Percentiles rank a stretch among this genome's conserved stretches.
These are phyloP conservation scores for Drosophila repletoides DNA, from an alignment of 1,140 invertebrate genomes.

Conservation along the genomic window DNA sequence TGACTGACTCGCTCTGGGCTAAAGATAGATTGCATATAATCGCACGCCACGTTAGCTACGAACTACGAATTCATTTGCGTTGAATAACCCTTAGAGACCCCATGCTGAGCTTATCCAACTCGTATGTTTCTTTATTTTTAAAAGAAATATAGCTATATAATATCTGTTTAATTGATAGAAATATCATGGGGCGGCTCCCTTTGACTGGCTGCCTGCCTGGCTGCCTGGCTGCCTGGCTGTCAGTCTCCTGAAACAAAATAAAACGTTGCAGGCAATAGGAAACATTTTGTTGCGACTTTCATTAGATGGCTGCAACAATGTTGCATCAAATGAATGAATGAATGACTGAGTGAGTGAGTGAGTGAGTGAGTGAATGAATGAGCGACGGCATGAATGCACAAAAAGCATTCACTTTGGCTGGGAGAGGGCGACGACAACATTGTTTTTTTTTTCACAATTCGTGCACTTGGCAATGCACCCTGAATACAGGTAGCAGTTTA, in stretches of 20 bases:
- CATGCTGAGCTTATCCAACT: slow-evolving; percentile 7
- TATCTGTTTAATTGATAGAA: slow-evolving; percentile 72
- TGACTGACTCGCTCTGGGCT: slow-evolving; percentile 42
- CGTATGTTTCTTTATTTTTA: background rate
- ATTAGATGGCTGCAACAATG: slow-evolving; percentile 70
- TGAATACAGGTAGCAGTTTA: background rate
- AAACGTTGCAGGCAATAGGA: slow-evolving; percentile 39
- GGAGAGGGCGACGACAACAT: slow-evolving; percentile 10
- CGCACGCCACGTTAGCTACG: background rate
- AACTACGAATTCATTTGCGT: slow-evolving; percentile 55
- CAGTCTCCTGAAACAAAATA: slow-evolving; percentile 9
- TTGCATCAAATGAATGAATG: slow-evolving; percentile 69
- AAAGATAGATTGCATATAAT: slow-evolving; percentile 42
- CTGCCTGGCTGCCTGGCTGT: slow-evolving; percentile 10
- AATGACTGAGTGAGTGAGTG: slow-evolving; percentile 40
- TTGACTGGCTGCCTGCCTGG: background rate
- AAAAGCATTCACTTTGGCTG: slow-evolving; percentile 5
- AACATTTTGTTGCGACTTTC: slow-evolving; percentile 66
- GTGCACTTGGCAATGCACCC: slow-evolving; percentile 23
- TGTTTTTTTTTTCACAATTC: slow-evolving; percentile 41
- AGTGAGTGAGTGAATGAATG: slow-evolving; percentile 42
- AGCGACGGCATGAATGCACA: slow-evolving; percentile 44
- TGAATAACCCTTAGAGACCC: slow-evolving; percentile 21
- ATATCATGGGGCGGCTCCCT: slow-evolving; percentile 29
- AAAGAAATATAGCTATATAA: slow-evolving; percentile 26